Evolutionary conservation across 2,797 vertebrate species (phyloP).

Genomic region (Chelidonichthys spinosus): DNA sequence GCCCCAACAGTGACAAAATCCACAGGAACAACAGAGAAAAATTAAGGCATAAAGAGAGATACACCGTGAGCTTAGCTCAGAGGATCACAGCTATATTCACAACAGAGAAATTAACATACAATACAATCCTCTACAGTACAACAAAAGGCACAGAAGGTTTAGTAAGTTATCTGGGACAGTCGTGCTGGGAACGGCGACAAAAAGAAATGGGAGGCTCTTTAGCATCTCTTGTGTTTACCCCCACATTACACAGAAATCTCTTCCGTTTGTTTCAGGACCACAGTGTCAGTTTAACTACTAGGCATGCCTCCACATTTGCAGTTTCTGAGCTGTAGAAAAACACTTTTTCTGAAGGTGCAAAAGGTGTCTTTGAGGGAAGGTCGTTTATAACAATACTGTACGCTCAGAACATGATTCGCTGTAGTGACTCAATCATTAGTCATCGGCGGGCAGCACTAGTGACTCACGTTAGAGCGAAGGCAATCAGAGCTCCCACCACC

Average conservation of each 20-base stretch:
- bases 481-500: conserved; percentile 96
- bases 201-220: conserved; percentile 28
- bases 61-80: conserved; percentile 70
- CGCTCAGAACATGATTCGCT: conserved; percentile 50
- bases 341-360: conserved; percentile 7
- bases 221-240: conserved; percentile 5
- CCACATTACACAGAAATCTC: conserved; percentile 20
- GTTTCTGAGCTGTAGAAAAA: conserved; percentile 21
- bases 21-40: conserved; percentile 88
- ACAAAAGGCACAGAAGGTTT: conserved; percentile 52
- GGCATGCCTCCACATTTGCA: conserved; percentile 25
- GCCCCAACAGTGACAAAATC: conserved; percentile 87
- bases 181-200: conserved; percentile 32
- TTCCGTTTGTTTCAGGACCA: background rate
- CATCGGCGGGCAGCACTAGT: conserved; percentile 62
- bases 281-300: conserved; percentile 12
- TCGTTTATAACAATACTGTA: conserved; percentile 55
- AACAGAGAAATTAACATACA: conserved; percentile 77
- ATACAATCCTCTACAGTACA: conserved; percentile 53
- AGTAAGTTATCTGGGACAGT: conserved; percentile 40
- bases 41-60: conserved; percentile 80
- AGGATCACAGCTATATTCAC: conserved; percentile 79
- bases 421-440: conserved; percentile 76
- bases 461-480: conserved; percentile 98
- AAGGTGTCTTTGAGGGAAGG: conserved; percentile 44